phyloP scores from a whole-genome alignment of 1,140 invertebrate genomes.

The Bombus waltoni region DNA sequence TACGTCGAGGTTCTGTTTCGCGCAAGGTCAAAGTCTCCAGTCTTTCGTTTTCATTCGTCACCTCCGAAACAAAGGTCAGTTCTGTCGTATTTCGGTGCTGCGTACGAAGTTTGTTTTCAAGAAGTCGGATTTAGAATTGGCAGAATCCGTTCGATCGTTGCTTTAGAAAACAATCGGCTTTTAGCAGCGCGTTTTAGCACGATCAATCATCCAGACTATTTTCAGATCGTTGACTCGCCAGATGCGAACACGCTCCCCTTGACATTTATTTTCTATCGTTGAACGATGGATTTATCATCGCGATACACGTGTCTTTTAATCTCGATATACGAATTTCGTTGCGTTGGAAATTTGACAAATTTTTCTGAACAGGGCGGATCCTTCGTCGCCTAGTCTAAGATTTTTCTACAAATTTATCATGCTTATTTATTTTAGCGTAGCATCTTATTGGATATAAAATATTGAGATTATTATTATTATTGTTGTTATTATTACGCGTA shows the following conservation, averaged over 20 bases:
- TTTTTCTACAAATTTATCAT: too few species aligned
- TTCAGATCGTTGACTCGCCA: neutral
- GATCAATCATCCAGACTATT: constrained; percentile 14
- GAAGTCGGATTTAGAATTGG: constrained; percentile 37
- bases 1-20: constrained; percentile 25
- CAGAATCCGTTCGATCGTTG: constrained; percentile 3
- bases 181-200: neutral
- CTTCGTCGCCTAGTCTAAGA: too few species aligned
- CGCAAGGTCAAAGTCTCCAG: constrained; percentile 21
- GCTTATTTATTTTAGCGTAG: too few species aligned
- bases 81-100: constrained; percentile 8
- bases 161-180: constrained; percentile 24
- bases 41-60: constrained; percentile 29
- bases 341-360: too few species aligned
- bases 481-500: too few species aligned
- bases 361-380: too few species aligned
- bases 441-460: too few species aligned
- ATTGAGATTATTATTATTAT: too few species aligned
- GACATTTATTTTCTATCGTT: neutral
- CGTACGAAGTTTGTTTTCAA: constrained; percentile 43
- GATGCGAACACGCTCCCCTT: too few species aligned
- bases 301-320: neutral
- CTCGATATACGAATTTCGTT: too few species aligned
- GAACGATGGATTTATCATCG: too few species aligned
- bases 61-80: constrained; percentile 26